Conservation (phyloP, 2,888 invertebrate genomes). For the Melanotus villosus region DNA sequence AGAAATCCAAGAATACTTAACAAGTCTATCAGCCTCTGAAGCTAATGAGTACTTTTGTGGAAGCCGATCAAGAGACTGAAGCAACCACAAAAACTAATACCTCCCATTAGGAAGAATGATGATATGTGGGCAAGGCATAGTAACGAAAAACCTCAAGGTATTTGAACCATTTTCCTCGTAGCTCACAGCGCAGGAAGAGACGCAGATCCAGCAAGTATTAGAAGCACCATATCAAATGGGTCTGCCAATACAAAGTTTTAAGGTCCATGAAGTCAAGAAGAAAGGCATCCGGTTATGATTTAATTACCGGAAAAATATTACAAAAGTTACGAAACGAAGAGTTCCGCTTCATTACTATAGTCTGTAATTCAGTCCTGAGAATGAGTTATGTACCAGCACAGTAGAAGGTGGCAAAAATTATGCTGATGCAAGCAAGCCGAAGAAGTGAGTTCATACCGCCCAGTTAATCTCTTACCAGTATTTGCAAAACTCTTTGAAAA, state of each 20-base stretch:
- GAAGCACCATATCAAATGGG: constrained; percentile 15
- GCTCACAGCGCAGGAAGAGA: constrained; percentile 7
- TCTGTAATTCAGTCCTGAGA: constrained; percentile 5
- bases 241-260: neutral
- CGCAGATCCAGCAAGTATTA: constrained; percentile 8
- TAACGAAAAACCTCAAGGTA: constrained; percentile 6
- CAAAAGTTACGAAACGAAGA: too few species aligned
- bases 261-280: too few species aligned
- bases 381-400: neutral
- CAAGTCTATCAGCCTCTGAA: too few species aligned
- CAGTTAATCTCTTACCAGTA: neutral
- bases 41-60: neutral
- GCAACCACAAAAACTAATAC: neutral
- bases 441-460: neutral
- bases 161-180: constrained; percentile 13
- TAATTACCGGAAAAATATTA: too few species aligned
- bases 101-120: neutral
- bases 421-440: neutral
- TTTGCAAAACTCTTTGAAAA: neutral
- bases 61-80: neutral
- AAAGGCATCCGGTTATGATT: too few species aligned
- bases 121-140: neutral
- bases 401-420: neutral
- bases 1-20: too few species aligned
- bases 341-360: neutral